Evolutionary conservation across 2,113 vertebrate genomes (phyloP).

Genomic region (Oostethus manadensis): DNA sequence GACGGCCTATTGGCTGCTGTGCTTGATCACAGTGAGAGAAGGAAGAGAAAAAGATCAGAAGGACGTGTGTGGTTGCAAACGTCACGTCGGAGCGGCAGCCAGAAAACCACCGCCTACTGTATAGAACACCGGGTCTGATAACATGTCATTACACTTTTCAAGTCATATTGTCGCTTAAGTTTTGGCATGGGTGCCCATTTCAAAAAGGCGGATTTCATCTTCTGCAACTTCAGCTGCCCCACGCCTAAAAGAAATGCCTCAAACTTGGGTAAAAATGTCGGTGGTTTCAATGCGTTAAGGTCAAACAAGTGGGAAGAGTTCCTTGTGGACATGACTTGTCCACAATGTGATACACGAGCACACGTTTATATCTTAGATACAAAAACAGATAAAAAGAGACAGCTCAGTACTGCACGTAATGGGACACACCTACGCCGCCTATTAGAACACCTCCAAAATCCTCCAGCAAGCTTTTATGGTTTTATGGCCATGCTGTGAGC

Average conservation of each 20-base stretch:
- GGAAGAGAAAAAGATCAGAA: neutral
- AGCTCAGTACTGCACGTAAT: too few species aligned
- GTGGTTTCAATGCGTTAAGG: slow-evolving; percentile 12
- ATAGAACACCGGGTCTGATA: neutral
- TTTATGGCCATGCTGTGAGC: too few species aligned
- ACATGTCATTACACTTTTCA: neutral
- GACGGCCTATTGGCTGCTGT: neutral
- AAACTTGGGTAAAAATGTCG: slow-evolving; percentile 20
- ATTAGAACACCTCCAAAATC: too few species aligned
- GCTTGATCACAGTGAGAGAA: neutral
- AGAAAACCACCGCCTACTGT: slow-evolving; percentile 10
- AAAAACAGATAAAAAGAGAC: too few species aligned
- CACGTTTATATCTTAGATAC: too few species aligned
- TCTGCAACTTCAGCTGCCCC: slow-evolving; percentile 5
- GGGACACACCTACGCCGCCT: too few species aligned
- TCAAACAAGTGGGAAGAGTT: slow-evolving; percentile 29
- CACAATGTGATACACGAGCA: too few species aligned
- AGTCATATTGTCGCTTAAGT: neutral
- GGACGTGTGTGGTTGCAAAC: neutral
- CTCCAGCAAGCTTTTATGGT: too few species aligned
- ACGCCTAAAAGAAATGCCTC: slow-evolving; percentile 3
- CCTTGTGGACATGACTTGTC: slow-evolving; percentile 11
- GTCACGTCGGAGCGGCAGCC: neutral
- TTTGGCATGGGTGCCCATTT: neutral
- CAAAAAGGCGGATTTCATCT: neutral